phyloP scores from a whole-genome alignment of 1,140 invertebrate genomes.

The Homarus americanus region DNA sequence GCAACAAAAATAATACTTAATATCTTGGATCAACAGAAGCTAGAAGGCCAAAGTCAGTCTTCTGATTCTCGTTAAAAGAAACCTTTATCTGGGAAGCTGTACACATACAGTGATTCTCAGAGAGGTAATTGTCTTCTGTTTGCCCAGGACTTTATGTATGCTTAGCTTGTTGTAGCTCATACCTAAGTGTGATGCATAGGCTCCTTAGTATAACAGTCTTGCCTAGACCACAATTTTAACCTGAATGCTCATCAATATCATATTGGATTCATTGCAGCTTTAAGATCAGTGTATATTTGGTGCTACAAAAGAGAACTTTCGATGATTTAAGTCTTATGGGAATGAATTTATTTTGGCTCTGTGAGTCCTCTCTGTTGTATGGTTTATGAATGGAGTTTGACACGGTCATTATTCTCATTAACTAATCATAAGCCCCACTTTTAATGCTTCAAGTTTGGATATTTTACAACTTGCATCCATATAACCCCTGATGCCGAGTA shows the following conservation, averaged over 20 bases:
- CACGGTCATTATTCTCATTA: not conserved
- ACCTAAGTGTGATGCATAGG: constrained; percentile 32
- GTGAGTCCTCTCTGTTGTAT: not conserved
- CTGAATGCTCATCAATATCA: constrained; percentile 11
- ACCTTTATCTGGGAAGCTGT: not conserved
- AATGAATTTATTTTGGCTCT: not conserved
- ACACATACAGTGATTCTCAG: constrained; percentile 14
- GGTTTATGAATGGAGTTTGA: not conserved
- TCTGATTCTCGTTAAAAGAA: not conserved
- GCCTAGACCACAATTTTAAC: constrained; percentile 1
- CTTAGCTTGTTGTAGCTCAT: constrained; percentile 27
- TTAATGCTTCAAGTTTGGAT: constrained; percentile 6
- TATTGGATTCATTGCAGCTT: constrained; percentile 1
- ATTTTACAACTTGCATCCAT: not conserved
- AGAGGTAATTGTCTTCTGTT: constrained; percentile 16
- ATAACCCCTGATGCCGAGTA: not conserved
- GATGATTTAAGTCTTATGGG: not conserved
- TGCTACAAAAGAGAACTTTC: not conserved
- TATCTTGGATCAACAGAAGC: constrained; percentile 21
- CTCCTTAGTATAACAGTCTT: constrained; percentile 16
- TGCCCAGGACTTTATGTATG: constrained; percentile 1
- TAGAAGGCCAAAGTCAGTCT: not conserved
- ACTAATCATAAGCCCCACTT: not conserved
- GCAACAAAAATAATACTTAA: constrained; percentile 20
- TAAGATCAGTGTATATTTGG: not conserved